Base-by-base conservation (phyloP, 2,797 vertebrate genomes). In the Paedocypris micromegethes region DNA sequence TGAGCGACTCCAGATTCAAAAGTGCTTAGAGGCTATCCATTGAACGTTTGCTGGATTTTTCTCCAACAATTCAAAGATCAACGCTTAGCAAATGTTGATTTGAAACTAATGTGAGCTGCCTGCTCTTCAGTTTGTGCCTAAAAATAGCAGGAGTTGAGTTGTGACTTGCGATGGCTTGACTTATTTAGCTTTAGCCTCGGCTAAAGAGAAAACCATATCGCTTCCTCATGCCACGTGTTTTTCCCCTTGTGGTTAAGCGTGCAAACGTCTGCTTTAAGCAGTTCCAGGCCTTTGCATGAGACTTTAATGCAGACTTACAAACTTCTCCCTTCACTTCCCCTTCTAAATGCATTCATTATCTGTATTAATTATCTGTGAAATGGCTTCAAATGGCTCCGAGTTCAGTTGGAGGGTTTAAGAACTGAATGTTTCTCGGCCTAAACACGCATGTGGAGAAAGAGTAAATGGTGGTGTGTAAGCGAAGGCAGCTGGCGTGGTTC, bases 311-410 rank as follows among this genome's bases (percentile, higher is more conserved):
- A 72, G 66, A 58, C 61, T 58, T 72, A 6, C 41, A 67, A 78
- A 68, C 54, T 8, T 75, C 75, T 78, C 73, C 43, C 72, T 75
- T 67, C 68, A 44, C 4, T 72, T 70, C 74, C 63, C 7, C 47
- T 64, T 58, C 69, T 70, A 86, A 82, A 84, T 82, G 78, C 63
- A 62, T 78, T 81, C 80, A 88, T 88, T 88, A 88, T 82, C 78
- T 79, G 68, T 75, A 84, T 87, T 90, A 87, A 89, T 90, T 84
- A 86, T 81, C 87, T 89, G 86, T 90, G 84, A 89, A 89, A 89
- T 86, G 74, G 78, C 78, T 83, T 77, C 47, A 37, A 65, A 56
- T 59, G 55, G 70, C 64, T 64, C 51, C 9, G 23, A 65, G 57
- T 73, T 56, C 9, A 42, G 60, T 75, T 52, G 62, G 41, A 66